phyloP scores from a whole-genome alignment of 2,888 invertebrate species.

The Parascotia fuliginaria region DNA sequence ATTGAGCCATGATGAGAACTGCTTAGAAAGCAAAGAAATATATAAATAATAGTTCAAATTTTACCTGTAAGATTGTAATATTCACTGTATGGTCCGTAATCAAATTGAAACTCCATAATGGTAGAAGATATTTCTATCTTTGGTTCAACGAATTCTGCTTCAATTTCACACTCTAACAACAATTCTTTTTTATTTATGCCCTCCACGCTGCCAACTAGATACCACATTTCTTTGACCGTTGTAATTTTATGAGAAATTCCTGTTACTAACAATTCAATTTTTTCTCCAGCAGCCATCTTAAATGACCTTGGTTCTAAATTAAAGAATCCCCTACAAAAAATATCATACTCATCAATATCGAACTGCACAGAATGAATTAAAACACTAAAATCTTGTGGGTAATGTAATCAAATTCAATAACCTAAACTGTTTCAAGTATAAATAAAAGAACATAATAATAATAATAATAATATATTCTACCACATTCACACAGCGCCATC shows the following conservation, averaged over 20 bases:
- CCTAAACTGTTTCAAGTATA: too few relatives aligned
- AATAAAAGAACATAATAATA: too few relatives aligned
- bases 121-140: constrained; percentile 80
- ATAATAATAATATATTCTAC: too few relatives aligned
- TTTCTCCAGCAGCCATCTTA: constrained; percentile 77
- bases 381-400: too few relatives aligned
- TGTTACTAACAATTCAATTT: constrained; percentile 66
- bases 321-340: constrained; percentile 69
- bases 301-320: constrained; percentile 74
- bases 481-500: too few relatives aligned
- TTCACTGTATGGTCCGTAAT: constrained; percentile 76
- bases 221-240: constrained; percentile 83
- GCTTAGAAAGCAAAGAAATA: too few relatives aligned
- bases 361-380: too few relatives aligned
- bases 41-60: too few relatives aligned
- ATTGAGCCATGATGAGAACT: too few relatives aligned
- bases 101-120: constrained; percentile 79
- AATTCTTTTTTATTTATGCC: constrained; percentile 82
- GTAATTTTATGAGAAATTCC: constrained; percentile 70
- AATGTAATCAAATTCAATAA: too few relatives aligned
- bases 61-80: constrained; percentile 78
- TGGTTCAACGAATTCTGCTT: constrained; percentile 86
- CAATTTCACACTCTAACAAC: constrained; percentile 78
- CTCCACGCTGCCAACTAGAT: constrained; percentile 83
- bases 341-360: too few relatives aligned